Evolutionary conservation across 1,140 invertebrate species (phyloP).

Genomic region (Pachypsylla venusta): DNA sequence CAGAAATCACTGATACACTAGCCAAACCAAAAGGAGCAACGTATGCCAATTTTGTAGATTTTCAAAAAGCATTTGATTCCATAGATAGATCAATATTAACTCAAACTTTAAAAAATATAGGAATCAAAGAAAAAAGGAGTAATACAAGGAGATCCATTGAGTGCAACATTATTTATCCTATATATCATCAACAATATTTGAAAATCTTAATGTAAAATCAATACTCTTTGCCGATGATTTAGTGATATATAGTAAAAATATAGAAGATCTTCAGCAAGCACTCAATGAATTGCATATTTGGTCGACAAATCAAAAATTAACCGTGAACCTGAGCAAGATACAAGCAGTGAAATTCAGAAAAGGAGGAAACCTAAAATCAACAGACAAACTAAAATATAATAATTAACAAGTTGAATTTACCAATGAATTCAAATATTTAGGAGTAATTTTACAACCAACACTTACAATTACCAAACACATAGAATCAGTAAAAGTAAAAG

Average conservation of each 20-base stretch:
- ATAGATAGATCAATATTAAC: not conserved
- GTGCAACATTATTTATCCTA: not conserved
- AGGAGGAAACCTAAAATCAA: not conserved
- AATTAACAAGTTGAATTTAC: not conserved
- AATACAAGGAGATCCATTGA: constrained; percentile 11
- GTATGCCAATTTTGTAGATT: not conserved
- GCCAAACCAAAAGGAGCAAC: not conserved
- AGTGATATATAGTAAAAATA: not conserved
- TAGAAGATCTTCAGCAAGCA: not conserved
- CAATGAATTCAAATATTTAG: constrained; percentile 3
- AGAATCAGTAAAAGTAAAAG: not conserved
- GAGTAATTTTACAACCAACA: not conserved
- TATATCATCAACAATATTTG: not conserved
- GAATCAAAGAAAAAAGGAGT: constrained; percentile 4
- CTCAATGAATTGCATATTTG: not conserved
- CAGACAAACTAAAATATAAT: not conserved
- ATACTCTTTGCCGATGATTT: not conserved
- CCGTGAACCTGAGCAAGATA: not conserved
- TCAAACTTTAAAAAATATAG: not conserved
- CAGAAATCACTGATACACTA: not conserved
- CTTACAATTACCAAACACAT: constrained; percentile 2
- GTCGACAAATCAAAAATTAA: not conserved
- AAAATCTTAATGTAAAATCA: not conserved
- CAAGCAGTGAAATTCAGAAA: not conserved
- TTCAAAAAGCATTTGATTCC: constrained; percentile 6